These are phyloP conservation scores for Athene cunicularia DNA, from an alignment of 2,113 vertebrate species.

Conservation along the genomic window DNA sequence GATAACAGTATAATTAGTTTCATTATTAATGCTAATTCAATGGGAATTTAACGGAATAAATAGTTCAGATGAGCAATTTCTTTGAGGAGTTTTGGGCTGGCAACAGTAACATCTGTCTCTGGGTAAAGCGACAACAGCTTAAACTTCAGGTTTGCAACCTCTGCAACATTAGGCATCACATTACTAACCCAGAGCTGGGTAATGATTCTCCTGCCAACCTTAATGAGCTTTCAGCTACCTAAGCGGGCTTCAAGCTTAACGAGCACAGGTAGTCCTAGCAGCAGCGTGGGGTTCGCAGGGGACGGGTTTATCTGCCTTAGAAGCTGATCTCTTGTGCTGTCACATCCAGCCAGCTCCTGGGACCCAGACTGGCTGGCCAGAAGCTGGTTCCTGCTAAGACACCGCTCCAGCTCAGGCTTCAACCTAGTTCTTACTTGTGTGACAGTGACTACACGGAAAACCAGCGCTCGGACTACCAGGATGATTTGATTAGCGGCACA, in stretches of 20 bases:
- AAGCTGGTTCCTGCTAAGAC: background rate
- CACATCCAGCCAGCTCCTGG: background rate
- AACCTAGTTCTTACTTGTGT: background rate
- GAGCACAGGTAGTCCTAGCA: background rate
- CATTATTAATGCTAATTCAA: constrained; percentile 22
- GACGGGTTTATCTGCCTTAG: background rate
- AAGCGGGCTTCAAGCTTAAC: background rate
- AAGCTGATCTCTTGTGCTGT: background rate
- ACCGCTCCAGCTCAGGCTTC: background rate
- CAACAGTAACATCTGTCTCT: background rate
- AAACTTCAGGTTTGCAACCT: background rate
- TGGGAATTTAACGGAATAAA: background rate
- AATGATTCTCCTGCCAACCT: background rate
- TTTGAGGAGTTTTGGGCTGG: background rate
- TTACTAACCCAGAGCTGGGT: background rate
- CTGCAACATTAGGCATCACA: background rate
- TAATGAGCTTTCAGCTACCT: background rate
- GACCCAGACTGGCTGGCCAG: background rate
- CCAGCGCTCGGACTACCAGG: background rate
- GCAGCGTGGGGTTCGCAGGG: background rate
- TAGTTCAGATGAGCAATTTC: background rate
- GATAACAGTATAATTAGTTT: background rate
- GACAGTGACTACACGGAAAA: background rate
- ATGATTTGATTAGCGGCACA: background rate
- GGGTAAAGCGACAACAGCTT: background rate